Conservation (phyloP, 1,140 invertebrate genomes). For the Pseudomyrmex sp. region DNA sequence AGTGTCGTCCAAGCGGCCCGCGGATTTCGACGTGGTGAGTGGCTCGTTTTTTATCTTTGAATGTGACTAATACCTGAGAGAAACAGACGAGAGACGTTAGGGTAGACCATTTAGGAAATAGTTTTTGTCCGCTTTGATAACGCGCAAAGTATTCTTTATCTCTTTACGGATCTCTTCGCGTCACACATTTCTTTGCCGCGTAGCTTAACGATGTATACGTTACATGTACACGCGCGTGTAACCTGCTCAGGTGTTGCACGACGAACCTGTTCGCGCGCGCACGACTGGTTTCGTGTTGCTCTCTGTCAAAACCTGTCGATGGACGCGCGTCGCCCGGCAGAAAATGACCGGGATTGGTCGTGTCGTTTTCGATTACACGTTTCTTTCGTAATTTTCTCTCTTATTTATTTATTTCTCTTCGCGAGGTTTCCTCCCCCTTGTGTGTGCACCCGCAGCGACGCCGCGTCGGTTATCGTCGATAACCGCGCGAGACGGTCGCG, state of each 20-base stretch:
- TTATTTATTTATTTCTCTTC: background rate
- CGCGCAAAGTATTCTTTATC: conserved; percentile 14
- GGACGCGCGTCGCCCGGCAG: conserved; percentile 36
- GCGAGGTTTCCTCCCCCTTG: background rate
- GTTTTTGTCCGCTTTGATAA: background rate
- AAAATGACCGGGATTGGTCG: conserved; percentile 56
- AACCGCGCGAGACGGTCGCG: no score
- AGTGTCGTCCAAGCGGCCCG: conserved; percentile 72
- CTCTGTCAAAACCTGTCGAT: conserved; percentile 74
- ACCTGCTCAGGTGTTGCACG: conserved; percentile 57
- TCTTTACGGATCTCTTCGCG: conserved; percentile 32
- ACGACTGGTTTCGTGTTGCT: conserved; percentile 67
- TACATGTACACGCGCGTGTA: conserved; percentile 34
- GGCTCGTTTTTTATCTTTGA: no score
- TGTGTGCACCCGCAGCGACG: background rate
- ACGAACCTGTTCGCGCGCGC: conserved; percentile 65
- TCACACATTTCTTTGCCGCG: conserved; percentile 54
- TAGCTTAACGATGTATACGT: conserved; percentile 44
- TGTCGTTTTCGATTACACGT: conserved; percentile 38
- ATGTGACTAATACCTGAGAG: no score
- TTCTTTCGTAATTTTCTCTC: background rate
- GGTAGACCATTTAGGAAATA: no score
- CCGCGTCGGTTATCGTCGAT: background rate
- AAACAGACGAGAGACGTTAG: no score
- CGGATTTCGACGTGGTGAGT: conserved; percentile 78